Percentiles rank a stretch among this genome's conserved stretches.
Evolutionary conservation across 2,113 vertebrate genomes (phyloP).

Genomic region (Mastomys coucha): DNA sequence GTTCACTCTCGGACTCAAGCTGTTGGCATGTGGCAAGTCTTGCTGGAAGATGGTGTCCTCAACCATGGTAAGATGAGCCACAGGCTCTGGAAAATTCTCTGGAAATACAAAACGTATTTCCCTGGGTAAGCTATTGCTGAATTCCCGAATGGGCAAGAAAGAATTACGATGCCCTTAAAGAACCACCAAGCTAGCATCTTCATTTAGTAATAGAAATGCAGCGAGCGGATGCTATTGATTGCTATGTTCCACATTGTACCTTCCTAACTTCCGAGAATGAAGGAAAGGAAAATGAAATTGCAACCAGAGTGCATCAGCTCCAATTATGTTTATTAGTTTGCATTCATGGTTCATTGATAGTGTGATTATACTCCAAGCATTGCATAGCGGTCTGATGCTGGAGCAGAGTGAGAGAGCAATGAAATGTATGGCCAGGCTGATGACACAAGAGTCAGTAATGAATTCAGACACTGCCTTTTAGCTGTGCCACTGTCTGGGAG

Average conservation of each 20-base stretch:
- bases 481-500: neutral
- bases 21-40: conserved; percentile 99
- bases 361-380: conserved; percentile 70
- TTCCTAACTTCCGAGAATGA: conserved; percentile 51
- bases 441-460: conserved; percentile 36
- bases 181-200: conserved; percentile 48
- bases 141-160: conserved; percentile 38
- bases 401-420: conserved; percentile 61
- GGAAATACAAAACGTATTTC: conserved; percentile 3
- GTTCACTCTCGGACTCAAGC: conserved; percentile 96
- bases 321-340: conserved; percentile 81
- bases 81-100: neutral
- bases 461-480: conserved; percentile 64
- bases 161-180: conserved; percentile 52
- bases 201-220: conserved; percentile 58
- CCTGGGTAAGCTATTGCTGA: conserved; percentile 3
- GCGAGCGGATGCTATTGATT: conserved; percentile 32
- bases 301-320: conserved; percentile 59
- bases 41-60: conserved; percentile 97
- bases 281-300: conserved; percentile 74
- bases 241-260: conserved; percentile 51
- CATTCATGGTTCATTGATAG: conserved; percentile 66
- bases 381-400: neutral
- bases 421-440: conserved; percentile 45
- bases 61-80: conserved; percentile 93